Conservation (phyloP, 2,113 vertebrate species). For the Tachysurus fulvidraco region DNA sequence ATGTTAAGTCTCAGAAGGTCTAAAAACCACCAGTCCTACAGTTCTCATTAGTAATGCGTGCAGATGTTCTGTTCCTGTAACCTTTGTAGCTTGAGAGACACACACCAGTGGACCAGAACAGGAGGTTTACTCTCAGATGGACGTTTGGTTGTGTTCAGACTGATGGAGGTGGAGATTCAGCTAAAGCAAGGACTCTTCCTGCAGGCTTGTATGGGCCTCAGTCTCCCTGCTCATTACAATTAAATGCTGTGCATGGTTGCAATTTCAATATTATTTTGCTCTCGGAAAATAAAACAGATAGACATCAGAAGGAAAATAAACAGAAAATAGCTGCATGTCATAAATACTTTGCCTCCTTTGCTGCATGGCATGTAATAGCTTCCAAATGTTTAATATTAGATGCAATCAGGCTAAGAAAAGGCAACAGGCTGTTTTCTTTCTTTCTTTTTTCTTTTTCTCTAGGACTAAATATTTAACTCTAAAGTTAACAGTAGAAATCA, state of each 20-base stretch:
- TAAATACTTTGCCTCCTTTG: slow-evolving; percentile 63
- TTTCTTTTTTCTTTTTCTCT: slow-evolving; percentile 16
- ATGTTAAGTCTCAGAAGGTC: not conserved
- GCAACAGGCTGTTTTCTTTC: slow-evolving; percentile 34
- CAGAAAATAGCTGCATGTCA: slow-evolving; percentile 64
- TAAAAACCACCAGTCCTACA: not conserved
- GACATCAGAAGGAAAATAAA: slow-evolving; percentile 67
- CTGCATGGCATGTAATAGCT: slow-evolving; percentile 54
- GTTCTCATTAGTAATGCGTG: slow-evolving; percentile 11
- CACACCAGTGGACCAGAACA: slow-evolving; percentile 53
- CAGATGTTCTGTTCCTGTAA: slow-evolving; percentile 12
- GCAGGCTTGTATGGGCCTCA: slow-evolving; percentile 53
- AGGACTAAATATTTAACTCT: slow-evolving; percentile 40
- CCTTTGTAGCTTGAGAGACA: slow-evolving; percentile 9
- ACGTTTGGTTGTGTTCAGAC: slow-evolving; percentile 48
- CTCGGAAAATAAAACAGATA: slow-evolving; percentile 65
- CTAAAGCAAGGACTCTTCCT: slow-evolving; percentile 60
- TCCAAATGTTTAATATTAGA: slow-evolving; percentile 66
- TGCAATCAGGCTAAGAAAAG: slow-evolving; percentile 53
- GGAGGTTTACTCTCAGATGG: slow-evolving; percentile 57
- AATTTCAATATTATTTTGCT: slow-evolving; percentile 73
- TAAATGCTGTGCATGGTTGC: slow-evolving; percentile 69
- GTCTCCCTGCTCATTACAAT: slow-evolving; percentile 60
- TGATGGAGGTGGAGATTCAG: slow-evolving; percentile 42
- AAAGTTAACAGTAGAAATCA: slow-evolving; percentile 56